Evolutionary conservation across 1,140 invertebrate species (phyloP), one percentile per base, ranked within the genome.

Genomic region (Anastatus disparis): DNA sequence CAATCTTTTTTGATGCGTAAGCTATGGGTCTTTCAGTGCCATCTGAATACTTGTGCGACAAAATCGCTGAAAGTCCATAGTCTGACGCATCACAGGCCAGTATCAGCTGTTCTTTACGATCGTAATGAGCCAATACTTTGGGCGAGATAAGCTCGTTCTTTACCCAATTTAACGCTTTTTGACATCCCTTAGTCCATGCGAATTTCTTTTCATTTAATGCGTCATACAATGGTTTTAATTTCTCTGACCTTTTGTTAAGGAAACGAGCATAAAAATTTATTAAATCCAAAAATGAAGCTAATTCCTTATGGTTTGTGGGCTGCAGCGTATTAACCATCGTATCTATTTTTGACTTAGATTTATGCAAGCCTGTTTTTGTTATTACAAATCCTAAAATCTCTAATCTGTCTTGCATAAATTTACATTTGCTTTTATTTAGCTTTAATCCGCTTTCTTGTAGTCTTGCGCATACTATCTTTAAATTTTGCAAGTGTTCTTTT

Each of bases 21-120:
- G 81, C 81, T 26, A 89, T 82, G 6, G 86, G 85, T 71, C 71
- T 70, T 74, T 87, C 84, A 1, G 31, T 44, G 17, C 77, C 81
- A 73, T 86, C 78, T 24, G 71, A 15, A 26, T 80, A 74, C 1
- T 63, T 69, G 65, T 89, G 87, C 3, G 81, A 79, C 0, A 90
- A 66, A 8, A 88, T 81, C 3, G 81, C 82, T 0, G 87, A 87
- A 3, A 89, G 73, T 17, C 85, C 87, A 74, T 82, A 82, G 0
- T 78, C 66, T 42, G 81, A 85, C n/a, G 87, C 86, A 80, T 75
- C 42, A 75, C 13, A 3, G 67, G 38, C 44, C n/a, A 8, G 85
- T 85, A 42, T 87, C 75, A 12, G 87, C 72, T 15, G 79, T 76
- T 70, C 79, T 24, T 52, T 79, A 63, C 8, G 73, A 75, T 55